Evolutionary conservation across 2,113 vertebrate genomes (phyloP).

Genomic region (Mystacornis crossleyi): DNA sequence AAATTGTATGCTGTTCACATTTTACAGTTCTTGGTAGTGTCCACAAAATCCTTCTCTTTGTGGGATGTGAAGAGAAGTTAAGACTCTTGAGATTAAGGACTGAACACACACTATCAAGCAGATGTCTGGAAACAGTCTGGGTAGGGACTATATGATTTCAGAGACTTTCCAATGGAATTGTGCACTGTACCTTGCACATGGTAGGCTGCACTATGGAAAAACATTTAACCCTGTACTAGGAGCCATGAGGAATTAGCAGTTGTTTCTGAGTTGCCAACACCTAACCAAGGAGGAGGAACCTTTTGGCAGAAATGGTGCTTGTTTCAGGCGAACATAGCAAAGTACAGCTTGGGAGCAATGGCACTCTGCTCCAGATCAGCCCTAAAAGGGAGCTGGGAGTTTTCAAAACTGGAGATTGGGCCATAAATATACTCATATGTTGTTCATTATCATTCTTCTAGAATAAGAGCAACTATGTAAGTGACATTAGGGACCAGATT

Average conservation of each 20-base stretch:
- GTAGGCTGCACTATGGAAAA: not conserved
- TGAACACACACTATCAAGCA: accelerated
- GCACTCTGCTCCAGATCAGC: not conserved
- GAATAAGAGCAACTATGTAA: not conserved
- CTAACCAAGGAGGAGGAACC: not conserved
- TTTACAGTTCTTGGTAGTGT: not conserved
- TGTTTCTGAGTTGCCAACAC: not conserved
- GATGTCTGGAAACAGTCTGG: not conserved
- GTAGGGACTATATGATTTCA: not conserved
- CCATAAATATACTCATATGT: not conserved
- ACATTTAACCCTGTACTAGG: not conserved
- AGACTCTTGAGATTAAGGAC: not conserved
- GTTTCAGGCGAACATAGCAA: not conserved
- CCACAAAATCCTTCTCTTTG: not conserved
- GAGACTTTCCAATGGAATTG: not conserved
- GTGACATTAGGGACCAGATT: not conserved
- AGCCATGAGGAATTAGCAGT: not conserved
- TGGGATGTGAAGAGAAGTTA: not conserved
- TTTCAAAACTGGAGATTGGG: not conserved
- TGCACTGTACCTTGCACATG: not conserved
- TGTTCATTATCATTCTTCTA: not conserved
- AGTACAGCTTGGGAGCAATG: not conserved
- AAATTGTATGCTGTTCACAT: not conserved
- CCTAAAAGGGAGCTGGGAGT: not conserved
- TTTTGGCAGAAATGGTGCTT: not conserved